phyloP scores from a whole-genome alignment of 2,113 vertebrate genomes.

The Galeopterus variegatus region DNA sequence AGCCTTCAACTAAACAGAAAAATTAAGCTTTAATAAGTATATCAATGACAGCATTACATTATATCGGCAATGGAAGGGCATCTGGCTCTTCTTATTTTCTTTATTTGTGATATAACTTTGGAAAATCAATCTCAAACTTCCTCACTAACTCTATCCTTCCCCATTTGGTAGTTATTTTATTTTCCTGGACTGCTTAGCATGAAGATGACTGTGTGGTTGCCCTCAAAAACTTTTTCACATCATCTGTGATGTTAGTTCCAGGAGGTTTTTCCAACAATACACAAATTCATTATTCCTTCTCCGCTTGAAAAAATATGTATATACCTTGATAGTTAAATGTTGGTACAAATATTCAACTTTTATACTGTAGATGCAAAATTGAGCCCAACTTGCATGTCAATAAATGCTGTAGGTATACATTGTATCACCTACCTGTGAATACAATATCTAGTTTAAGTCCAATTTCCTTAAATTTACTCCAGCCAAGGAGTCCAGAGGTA shows the following conservation, averaged over 20 bases:
- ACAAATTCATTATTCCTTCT: constrained; percentile 60
- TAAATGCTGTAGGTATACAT: background rate
- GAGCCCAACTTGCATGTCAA: background rate
- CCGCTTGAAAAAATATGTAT: background rate
- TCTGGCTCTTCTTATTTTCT: constrained; percentile 34
- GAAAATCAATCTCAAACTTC: constrained; percentile 44
- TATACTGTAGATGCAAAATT: background rate
- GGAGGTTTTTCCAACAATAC: constrained; percentile 68
- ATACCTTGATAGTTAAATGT: constrained; percentile 26
- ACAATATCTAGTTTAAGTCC: background rate
- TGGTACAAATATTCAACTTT: background rate
- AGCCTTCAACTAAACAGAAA: constrained; percentile 29
- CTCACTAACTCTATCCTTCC: constrained; percentile 52
- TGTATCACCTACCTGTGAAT: background rate
- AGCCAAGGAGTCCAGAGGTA: background rate
- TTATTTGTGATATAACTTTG: constrained; percentile 51
- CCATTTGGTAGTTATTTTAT: constrained; percentile 84
- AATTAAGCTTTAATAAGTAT: constrained; percentile 39
- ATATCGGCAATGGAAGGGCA: background rate
- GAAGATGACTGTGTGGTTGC: constrained; percentile 70
- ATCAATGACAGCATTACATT: constrained; percentile 25
- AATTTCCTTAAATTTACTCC: background rate
- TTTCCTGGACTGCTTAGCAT: constrained; percentile 75
- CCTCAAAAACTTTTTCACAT: constrained; percentile 81
- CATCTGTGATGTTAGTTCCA: constrained; percentile 71